A percentile compares a stretch with the other conserved stretches of the same genome.
Evolutionary conservation across 1,140 invertebrate species (phyloP).

Genomic region (Drosophila yakuba): DNA sequence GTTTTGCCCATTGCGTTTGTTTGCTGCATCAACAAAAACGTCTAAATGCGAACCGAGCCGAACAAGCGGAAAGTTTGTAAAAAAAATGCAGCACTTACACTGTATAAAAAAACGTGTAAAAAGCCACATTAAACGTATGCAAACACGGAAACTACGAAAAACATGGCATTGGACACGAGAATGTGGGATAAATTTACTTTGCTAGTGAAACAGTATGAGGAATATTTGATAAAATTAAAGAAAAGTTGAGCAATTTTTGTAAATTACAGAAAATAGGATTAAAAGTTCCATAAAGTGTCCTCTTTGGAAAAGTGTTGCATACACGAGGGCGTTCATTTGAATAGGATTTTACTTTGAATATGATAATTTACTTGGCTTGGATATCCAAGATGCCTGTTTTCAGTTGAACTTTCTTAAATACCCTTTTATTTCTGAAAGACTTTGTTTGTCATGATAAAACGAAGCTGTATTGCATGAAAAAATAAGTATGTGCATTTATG

Average conservation of each 20-base stretch:
- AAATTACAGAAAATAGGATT: no score
- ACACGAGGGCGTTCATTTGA: no score
- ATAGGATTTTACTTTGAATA: no score
- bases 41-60: conserved; percentile 21
- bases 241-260: no score
- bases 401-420: no score
- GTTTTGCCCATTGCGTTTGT: conserved; percentile 35
- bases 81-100: conserved; percentile 9
- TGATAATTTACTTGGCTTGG: background rate
- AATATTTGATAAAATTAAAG: no score
- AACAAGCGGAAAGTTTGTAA: conserved; percentile 4
- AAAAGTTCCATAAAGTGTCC: no score
- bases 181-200: background rate
- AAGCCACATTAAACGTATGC: background rate
- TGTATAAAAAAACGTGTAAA: conserved; percentile 3
- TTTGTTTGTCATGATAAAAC: no score
- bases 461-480: no score
- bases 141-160: conserved; percentile 2
- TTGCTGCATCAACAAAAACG: conserved; percentile 36
- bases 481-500: background rate
- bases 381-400: background rate
- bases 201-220: no score
- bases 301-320: no score
- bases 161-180: background rate
- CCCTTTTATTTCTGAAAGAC: no score